phyloP scores from a whole-genome alignment of 2,888 invertebrate species.

The Tenodera sinensis region DNA sequence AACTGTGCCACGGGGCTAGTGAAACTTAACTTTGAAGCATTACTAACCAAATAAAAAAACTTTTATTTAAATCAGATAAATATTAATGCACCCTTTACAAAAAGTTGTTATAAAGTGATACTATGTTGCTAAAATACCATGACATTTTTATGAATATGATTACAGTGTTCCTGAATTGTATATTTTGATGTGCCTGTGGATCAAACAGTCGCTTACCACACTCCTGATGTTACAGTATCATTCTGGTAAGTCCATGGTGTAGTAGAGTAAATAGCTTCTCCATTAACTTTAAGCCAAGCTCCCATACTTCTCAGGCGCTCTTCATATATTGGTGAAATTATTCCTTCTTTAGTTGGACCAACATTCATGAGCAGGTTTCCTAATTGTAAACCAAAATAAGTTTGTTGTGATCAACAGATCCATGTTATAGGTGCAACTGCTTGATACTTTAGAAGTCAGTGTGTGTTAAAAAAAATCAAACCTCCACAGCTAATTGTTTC shows the following conservation, averaged over 20 bases:
- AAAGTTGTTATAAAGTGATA: no score
- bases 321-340: conserved; percentile 80
- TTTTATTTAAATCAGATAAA: no score
- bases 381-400: neutral
- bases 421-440: no score
- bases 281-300: conserved; percentile 75
- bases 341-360: conserved; percentile 86
- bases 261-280: conserved; percentile 78
- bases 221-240: conserved; percentile 63
- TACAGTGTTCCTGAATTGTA: no score
- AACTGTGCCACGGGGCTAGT: no score
- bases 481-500: conserved; percentile 83
- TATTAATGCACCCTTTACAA: no score
- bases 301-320: conserved; percentile 78
- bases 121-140: no score
- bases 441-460: no score
- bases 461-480: conserved; percentile 40
- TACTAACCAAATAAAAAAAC: no score
- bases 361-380: conserved; percentile 74
- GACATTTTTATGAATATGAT: no score
- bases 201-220: conserved; percentile 61
- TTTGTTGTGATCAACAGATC: no score
- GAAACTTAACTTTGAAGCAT: no score
- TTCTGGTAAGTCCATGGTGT: conserved; percentile 80
- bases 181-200: conserved; percentile 36